Conservation (phyloP, 1,140 invertebrate species). For the Musca domestica region DNA sequence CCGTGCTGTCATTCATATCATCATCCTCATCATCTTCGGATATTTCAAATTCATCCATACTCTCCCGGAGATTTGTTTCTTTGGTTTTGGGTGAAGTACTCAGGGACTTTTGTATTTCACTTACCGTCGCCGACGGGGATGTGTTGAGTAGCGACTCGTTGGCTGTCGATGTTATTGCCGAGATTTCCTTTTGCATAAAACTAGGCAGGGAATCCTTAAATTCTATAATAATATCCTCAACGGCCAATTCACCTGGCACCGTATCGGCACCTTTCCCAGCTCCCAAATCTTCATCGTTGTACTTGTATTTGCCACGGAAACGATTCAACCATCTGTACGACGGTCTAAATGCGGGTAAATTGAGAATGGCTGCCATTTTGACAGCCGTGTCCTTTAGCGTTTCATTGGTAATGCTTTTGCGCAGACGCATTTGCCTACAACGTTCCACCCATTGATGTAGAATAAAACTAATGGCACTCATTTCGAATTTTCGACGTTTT, state of each 20-base stretch:
- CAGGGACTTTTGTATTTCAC: background rate
- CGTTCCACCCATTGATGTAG: conserved; percentile 48
- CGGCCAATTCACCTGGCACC: conserved; percentile 31
- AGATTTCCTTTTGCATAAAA: conserved; percentile 48
- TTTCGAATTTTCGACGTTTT: conserved; percentile 49
- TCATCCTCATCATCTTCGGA: conserved; percentile 33
- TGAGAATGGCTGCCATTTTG: conserved; percentile 43
- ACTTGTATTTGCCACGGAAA: conserved; percentile 48
- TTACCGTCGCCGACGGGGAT: background rate
- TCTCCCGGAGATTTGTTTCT: background rate
- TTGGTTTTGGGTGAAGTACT: background rate
- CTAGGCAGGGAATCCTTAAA: conserved; percentile 44
- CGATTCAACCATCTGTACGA: conserved; percentile 49
- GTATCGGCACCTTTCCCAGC: conserved; percentile 29
- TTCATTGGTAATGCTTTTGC: conserved; percentile 38
- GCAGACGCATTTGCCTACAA: conserved; percentile 36
- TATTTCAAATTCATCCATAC: conserved; percentile 31
- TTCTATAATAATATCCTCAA: conserved; percentile 49
- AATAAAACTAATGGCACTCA: conserved; percentile 49
- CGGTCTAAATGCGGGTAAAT: conserved; percentile 43
- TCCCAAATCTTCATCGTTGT: conserved; percentile 44
- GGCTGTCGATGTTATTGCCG: conserved; percentile 26
- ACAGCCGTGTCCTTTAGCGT: conserved; percentile 46
- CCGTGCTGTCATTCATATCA: conserved; percentile 3
- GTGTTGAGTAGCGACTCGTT: background rate